Evolutionary conservation across 1,140 invertebrate species (phyloP), one percentile per base, ranked within the genome.

Genomic region (Leucophenga varia): DNA sequence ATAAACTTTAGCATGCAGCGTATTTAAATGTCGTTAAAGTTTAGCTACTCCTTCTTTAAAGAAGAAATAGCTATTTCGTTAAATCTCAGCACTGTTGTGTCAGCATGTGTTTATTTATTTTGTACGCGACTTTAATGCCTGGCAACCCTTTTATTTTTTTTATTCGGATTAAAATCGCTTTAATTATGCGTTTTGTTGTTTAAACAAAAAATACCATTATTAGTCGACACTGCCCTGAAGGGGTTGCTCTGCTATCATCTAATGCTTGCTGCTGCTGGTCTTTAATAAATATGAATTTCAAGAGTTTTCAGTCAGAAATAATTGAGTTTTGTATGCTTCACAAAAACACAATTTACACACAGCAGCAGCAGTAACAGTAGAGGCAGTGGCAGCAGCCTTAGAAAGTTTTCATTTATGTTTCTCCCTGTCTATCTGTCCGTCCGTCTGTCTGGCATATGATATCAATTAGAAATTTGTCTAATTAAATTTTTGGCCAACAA

Each of bases 401-500:
- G 37, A 5, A n/a, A 20, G 25, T 30, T 34, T 38, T 54, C 56
- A 52, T 60, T 64, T 45, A 50, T 51, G 49, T 54, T 47, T n/a
- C n/a, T n/a, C n/a, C n/a, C n/a, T n/a, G n/a, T n/a, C n/a, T n/a
- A n/a, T n/a, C n/a, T n/a, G n/a, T n/a, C n/a, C n/a, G n/a, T n/a
- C n/a, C n/a, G n/a, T n/a, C n/a, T n/a, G n/a, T n/a, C n/a, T n/a
- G 63, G 64, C 63, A 68, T 67, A 67, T 67, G 63, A 67, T 67
- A 67, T 67, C 63, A 67, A 67, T 67, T 67, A 67, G 63, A 59
- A 67, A 68, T 67, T 68, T 67, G 63, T 67, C 64, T 67, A 67
- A 67, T 67, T 67, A 63, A 63, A 67, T 67, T 67, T 51, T 56
- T n/a, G n/a, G n/a, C n/a, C n/a, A n/a, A n/a, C n/a, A n/a, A n/a